Percentiles rank a stretch among this genome's conserved stretches.
Conservation (phyloP, 2,113 vertebrate genomes). For the Manacus vitellinus region DNA sequence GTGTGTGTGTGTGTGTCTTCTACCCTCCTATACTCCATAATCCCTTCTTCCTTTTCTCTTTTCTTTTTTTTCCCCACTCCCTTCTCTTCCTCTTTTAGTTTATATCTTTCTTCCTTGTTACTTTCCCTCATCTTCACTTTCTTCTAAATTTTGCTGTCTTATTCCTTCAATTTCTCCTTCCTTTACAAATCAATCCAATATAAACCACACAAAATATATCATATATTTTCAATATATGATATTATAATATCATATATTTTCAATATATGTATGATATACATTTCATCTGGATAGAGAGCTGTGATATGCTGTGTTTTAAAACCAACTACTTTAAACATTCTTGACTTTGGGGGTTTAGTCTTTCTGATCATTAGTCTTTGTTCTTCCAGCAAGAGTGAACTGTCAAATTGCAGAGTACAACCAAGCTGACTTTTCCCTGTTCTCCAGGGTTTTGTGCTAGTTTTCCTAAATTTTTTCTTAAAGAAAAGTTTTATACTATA, state of each 20-base stretch:
- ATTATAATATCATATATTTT: not conserved
- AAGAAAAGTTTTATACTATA: not conserved
- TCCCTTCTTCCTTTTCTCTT: not conserved
- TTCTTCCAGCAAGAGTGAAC: not conserved
- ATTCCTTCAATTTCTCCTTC: not conserved
- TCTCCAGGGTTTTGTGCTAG: not conserved
- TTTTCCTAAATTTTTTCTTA: not conserved
- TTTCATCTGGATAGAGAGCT: not conserved
- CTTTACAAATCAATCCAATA: not conserved
- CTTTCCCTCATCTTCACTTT: not conserved
- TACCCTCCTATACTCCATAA: not conserved
- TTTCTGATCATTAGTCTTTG: not conserved
- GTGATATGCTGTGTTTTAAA: not conserved
- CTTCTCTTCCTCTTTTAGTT: not conserved
- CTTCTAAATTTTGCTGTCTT: not conserved
- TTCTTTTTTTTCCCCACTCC: accelerated
- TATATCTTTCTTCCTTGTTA: not conserved
- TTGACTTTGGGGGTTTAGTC: not conserved
- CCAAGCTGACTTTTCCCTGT: not conserved
- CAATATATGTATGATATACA: not conserved
- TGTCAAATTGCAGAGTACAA: not conserved
- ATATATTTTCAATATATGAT: not conserved
- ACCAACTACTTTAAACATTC: not conserved
- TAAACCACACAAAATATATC: not conserved
- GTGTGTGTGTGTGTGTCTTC: not conserved